Base-by-base conservation (phyloP, 2,113 vertebrate genomes). In the Salvelinus sp. region DNA sequence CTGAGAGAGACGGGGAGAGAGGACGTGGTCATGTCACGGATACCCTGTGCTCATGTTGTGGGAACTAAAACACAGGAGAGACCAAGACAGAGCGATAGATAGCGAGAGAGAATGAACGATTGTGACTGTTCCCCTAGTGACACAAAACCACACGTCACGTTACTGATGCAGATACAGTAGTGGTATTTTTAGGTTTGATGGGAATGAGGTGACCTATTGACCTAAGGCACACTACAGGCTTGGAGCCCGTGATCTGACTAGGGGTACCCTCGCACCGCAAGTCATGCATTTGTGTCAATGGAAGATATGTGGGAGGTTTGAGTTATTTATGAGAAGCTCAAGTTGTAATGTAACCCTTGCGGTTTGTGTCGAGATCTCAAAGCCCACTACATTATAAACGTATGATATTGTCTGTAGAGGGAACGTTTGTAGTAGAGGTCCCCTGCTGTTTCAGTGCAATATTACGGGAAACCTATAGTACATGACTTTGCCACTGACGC, bases 281-380 rank as follows among this genome's bases (percentile, higher is more conserved):
- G 48, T 54, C 48, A 54, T 54, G 50, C 62, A 44, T 44, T 44
- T 64, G 14, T 25, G 25, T 25, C 14, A 25, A 25, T 22, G 22
- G 62, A 64, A 25, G 60, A 50, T 79, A 64, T 64, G 72, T 69
- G 28, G 48, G 65, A 50, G 72, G 72, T 74, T 44, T 66, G 7
- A 67, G 16, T 30, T 67, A 25, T 18, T 38, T 44, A 16, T 16
- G 16, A 66, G 30, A 30, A 30, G 33, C 27, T 18, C 12, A 30
- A 28, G 13, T 16, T 28, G 1, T 27, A 22, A 5, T n/a, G 6
- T 66, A 22, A 14, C 28, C 16, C 18, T 4, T 38, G 9, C 20
- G 38, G 30, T 7, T 14, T 16, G 27, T 16, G 16, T 30, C 25
- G 16, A 28, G 27, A 28, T 30, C 64, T 66, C 64, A 28, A 28